Base-by-base conservation (phyloP, 2,888 invertebrate genomes). In the Nomada goodeniana region DNA sequence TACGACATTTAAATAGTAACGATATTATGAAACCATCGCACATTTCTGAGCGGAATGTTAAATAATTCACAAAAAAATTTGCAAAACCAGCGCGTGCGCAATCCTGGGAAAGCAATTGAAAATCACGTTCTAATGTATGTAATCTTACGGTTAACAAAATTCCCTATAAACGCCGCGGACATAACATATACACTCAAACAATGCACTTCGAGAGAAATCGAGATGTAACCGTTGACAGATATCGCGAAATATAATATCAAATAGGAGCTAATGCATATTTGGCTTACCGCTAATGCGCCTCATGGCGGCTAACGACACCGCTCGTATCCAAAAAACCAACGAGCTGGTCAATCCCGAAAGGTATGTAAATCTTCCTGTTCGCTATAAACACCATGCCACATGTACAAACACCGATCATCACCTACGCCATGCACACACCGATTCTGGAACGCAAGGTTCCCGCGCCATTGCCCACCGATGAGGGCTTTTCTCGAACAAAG, bases 201-300 rank as follows among this genome's bases (percentile, higher is more conserved):
- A 52, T 10, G 13, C 11, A 36, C 18, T 29, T 59, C 23, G n/a
- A 52, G 15, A 18, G 15, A 0, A 42, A 4, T 42, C 15, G 20
- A 57, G 10, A 18, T 47, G 26, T n/a, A 13, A n/a, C 29, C n/a
- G 5, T 52, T 47, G 20, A 36, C 15, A 69, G 60, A 69, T 63
- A 18, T 55, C 26, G 10, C 20, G 23, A 57, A 73, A 50, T 64
- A 53, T 68, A 36, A 26, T 5, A 59, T 42, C 55, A 71, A 55
- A 65, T 67, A 61, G 53, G 42, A 29, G 59, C 63, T 65, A 73
- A 78, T 55, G 69, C 29, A 59, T 36, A 47, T 79, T 76, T 50
- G 50, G 78, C 92, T 92, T 91, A 92, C 92, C 92, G 89, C 92
- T 92, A 86, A 92, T 92, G 85, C 92, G 91, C 89, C 92, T 91